A percentile compares a stretch with the other conserved stretches of the same genome.
Evolutionary conservation across 2,113 vertebrate genomes (phyloP).

Genomic region (Alligator sinensis): DNA sequence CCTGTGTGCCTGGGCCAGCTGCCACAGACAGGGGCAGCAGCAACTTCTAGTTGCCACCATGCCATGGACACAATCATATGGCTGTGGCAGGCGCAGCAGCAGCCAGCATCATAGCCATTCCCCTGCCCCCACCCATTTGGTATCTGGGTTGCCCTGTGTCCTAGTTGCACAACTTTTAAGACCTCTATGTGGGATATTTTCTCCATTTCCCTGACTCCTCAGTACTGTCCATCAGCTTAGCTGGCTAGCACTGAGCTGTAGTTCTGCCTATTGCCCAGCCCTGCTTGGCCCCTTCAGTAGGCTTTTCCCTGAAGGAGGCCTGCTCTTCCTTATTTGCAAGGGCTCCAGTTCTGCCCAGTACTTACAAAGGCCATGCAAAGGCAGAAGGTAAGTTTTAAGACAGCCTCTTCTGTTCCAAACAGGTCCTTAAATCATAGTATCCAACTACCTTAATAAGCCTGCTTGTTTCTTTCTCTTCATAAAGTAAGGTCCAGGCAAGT

Average conservation of each 20-base stretch:
- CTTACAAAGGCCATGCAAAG: not conserved
- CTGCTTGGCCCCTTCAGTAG: not conserved
- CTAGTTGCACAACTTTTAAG: not conserved
- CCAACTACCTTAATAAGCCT: not conserved
- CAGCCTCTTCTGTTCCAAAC: not conserved
- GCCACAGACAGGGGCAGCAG: no score
- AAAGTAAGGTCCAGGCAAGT: not conserved
- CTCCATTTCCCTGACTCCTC: not conserved
- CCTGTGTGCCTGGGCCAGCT: no score
- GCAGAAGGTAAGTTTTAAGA: not conserved
- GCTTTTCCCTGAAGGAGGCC: not conserved
- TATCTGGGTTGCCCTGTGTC: no score
- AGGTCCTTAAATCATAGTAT: fast-evolving
- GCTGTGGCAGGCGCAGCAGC: no score
- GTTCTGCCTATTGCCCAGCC: not conserved
- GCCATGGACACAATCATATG: no score
- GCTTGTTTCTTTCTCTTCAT: not conserved
- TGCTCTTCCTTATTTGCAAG: not conserved
- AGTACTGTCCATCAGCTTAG: not conserved
- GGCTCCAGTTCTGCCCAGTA: not conserved
- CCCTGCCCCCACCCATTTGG: no score
- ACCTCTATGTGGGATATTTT: not conserved
- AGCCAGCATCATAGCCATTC: no score
- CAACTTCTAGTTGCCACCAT: no score
- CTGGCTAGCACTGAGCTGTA: not conserved